These are phyloP conservation scores for Muntiacus reevesi DNA, from an alignment of 2,113 vertebrate genomes.

Conservation along the genomic window DNA sequence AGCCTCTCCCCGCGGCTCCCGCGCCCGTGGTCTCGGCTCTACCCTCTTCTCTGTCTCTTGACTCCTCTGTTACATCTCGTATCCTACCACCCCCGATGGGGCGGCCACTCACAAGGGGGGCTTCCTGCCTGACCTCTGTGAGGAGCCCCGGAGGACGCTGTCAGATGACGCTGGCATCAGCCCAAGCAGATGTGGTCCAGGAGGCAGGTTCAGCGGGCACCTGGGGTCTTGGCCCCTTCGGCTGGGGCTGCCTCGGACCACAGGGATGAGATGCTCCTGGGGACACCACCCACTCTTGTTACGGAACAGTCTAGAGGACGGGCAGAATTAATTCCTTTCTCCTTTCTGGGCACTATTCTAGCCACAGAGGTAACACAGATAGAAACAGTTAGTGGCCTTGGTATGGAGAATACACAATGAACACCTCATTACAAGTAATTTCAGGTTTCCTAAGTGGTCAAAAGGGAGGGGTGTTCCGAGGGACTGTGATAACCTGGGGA, in stretches of 20 bases:
- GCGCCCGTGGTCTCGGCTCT: not conserved
- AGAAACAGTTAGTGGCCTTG: fast-evolving
- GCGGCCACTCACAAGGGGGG: not conserved
- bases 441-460: not conserved
- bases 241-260: not conserved
- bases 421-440: fast-evolving
- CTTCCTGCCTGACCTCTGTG: not conserved
- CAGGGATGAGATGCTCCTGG: not conserved
- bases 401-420: fast-evolving
- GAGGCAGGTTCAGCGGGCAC: not conserved
- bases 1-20: not conserved
- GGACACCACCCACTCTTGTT: not conserved
- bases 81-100: not conserved
- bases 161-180: not conserved
- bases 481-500: not conserved
- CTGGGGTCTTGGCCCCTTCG: fast-evolving
- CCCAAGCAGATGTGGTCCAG: not conserved
- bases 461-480: not conserved
- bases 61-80: fast-evolving
- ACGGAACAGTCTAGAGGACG: fast-evolving
- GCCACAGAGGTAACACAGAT: not conserved
- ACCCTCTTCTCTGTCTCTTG: not conserved
- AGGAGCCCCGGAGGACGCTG: not conserved
- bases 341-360: not conserved
- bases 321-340: not conserved